These are phyloP conservation scores for Phaethornis superciliosus DNA, from an alignment of 2,113 vertebrate genomes.

Conservation along the genomic window DNA sequence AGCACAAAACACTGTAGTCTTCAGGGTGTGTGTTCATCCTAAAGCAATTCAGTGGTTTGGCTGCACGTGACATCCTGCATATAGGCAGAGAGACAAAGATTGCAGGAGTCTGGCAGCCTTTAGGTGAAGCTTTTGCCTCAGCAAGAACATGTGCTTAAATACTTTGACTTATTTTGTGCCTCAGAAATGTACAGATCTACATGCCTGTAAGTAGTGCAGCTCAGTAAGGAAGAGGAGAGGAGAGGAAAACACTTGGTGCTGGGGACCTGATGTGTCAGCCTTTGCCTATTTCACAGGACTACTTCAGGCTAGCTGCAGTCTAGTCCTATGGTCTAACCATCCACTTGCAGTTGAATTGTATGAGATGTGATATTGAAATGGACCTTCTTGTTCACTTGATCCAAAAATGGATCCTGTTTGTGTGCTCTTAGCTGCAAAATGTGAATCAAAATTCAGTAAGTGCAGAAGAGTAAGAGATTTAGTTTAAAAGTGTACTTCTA, in stretches of 20 bases:
- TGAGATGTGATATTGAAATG: neutral
- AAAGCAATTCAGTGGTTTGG: neutral
- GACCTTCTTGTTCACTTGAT: neutral
- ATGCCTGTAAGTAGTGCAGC: neutral
- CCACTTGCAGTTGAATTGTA: neutral
- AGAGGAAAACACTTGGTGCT: neutral
- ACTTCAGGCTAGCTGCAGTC: neutral
- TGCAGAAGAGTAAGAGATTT: neutral
- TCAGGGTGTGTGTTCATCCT: neutral
- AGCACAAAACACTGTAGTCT: neutral
- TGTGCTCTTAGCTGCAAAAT: neutral
- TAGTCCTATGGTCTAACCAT: neutral
- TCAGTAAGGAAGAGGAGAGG: neutral
- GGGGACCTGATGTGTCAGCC: neutral
- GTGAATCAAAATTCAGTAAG: neutral
- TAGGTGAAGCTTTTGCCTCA: neutral
- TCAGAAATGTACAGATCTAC: neutral
- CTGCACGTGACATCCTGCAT: neutral
- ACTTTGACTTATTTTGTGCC: neutral
- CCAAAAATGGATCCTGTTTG: neutral
- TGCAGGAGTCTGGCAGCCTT: rapidly evolving
- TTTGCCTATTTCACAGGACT: neutral
- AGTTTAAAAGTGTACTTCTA: neutral
- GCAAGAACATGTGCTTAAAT: neutral
- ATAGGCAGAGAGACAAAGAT: neutral